Base-by-base conservation (phyloP, 2,797 vertebrate species). In the Arctocebus calabarensis region DNA sequence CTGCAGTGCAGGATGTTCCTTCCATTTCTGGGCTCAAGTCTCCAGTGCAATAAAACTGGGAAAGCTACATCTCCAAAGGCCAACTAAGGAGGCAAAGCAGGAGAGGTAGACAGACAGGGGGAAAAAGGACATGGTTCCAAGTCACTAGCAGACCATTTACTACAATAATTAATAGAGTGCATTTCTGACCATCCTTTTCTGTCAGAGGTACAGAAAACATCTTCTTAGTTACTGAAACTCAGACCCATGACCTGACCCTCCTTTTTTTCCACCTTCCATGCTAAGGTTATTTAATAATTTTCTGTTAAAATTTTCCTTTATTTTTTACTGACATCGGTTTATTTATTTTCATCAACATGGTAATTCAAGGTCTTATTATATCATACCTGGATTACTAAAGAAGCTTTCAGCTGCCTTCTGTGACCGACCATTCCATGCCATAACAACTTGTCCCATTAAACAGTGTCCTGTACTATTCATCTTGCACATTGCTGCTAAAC, bases 221-320 rank as follows among this genome's bases (percentile, higher is more conserved):
- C 22, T 3, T 75, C 27, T 74, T 90, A 43, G 29, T 73, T 74
- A 40, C 27, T 70, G 52, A 64, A 32, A 34, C 2, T 89, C 34
- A 68, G 57, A 95, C 61, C 23, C 0, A 4, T 81, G 62, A 23
- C 16, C 27, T 43, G 32, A 59, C 9, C 45, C 45, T 75, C 48
- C 7, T 5, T 68, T 14, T 43, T 71, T 55, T 62, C 81, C 6
- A 34, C 48, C 32, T 87, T 74, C 23, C 9, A 4, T 66, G 32
- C 8, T 88, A 61, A 91, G 3, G 34, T 86, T 92, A 75, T 86
- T 82, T 70, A 87, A 87, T 37, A 71, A 34, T 32, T 89, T 89
- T 86, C 19, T 59, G 9, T 73, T 82, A n/a, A n/a, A 12, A 23
- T 57, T 94, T 82, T 22, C 12, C 11, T 43, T 77, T 27, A 23